phyloP scores from a whole-genome alignment of 2,888 invertebrate species.

The Macropis europaea region DNA sequence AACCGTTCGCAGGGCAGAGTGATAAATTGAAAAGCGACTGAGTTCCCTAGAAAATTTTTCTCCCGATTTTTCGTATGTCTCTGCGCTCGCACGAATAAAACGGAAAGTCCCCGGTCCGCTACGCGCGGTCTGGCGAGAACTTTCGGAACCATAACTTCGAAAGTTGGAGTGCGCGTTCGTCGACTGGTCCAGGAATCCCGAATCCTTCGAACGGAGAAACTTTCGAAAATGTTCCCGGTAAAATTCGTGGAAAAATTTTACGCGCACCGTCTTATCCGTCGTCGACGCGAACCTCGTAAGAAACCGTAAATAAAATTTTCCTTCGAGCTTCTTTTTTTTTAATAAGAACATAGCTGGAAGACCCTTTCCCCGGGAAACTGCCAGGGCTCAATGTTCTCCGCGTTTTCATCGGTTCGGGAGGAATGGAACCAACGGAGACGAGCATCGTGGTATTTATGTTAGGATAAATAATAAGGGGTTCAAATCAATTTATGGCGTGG shows the following conservation, averaged over 20 bases:
- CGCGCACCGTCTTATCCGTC: background rate
- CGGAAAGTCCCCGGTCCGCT: conserved; percentile 5
- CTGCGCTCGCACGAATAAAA: background rate
- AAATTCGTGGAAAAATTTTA: conserved; percentile 15
- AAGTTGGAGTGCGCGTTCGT: conserved; percentile 5
- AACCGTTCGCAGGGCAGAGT: no score
- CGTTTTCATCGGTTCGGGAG: no score
- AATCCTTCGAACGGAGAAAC: conserved; percentile 13
- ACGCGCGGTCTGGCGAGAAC: background rate
- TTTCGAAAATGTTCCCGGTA: background rate
- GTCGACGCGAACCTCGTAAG: background rate
- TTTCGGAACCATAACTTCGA: conserved; percentile 19
- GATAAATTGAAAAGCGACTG: no score
- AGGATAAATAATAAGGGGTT: no score
- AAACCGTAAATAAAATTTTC: background rate
- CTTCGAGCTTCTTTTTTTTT: background rate
- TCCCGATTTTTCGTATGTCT: background rate
- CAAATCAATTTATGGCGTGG: no score
- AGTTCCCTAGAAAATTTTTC: no score
- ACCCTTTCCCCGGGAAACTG: no score
- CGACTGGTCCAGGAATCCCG: conserved; percentile 16
- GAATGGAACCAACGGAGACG: no score
- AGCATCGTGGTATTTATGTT: no score
- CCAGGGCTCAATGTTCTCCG: no score
- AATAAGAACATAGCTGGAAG: background rate